Percentiles rank a stretch among this genome's conserved stretches.
Conservation (phyloP, 2,113 vertebrate genomes). For the Noturus placidus region DNA sequence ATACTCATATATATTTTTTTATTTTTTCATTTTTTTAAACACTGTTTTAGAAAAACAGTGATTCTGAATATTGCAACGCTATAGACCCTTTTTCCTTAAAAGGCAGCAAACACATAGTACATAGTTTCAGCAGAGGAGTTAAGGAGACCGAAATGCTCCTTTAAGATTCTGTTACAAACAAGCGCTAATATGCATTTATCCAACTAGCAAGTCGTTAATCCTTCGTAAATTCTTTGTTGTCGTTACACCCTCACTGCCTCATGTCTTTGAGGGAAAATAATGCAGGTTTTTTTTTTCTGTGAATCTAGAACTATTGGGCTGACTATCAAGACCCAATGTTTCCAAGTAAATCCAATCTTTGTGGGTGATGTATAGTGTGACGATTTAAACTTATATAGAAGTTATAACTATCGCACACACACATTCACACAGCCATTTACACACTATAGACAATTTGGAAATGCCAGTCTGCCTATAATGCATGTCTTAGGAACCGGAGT, state of each 20-base stretch:
- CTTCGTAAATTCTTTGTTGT: not conserved
- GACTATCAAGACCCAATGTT: not conserved
- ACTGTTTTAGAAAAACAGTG: not conserved
- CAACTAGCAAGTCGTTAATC: not conserved
- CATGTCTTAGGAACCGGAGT: no score
- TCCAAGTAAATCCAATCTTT: not conserved
- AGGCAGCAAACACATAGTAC: not conserved
- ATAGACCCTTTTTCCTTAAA: not conserved
- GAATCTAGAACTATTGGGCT: not conserved
- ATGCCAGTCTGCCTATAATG: no score
- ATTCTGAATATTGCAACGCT: not conserved
- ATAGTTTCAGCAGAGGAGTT: not conserved
- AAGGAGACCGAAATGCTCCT: not conserved
- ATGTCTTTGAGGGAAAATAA: not conserved
- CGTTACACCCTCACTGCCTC: no score
- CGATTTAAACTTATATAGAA: no score
- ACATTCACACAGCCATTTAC: no score
- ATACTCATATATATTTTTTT: not conserved
- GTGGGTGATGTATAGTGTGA: no score
- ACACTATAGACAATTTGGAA: no score
- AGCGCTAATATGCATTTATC: not conserved
- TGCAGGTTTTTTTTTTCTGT: not conserved
- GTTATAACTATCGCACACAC: no score
- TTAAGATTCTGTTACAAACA: not conserved
- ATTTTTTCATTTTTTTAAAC: no score